Base-by-base conservation (phyloP, 2,888 invertebrate genomes). In the Metellina segmentata region DNA sequence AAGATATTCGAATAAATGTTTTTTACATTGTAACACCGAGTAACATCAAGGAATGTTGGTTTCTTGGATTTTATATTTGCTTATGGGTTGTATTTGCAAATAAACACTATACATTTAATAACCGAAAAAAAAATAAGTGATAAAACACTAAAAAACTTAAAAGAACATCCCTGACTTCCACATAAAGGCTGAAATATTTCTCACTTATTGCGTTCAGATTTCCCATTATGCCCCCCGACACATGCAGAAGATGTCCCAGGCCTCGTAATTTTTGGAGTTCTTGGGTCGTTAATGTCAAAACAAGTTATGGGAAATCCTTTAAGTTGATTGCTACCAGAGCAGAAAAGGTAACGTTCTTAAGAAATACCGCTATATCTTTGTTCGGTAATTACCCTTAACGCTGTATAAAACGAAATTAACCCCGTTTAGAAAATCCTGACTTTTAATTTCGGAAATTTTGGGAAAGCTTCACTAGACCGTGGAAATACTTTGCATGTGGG, bases 321-420 rank as follows among this genome's bases (percentile, higher is more conserved):
- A 85, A 85, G 85, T 74, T 85, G 85, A 85, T 85, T 85, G 75
- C 85, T n/a, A 77, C 75, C 75, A 85, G 19, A 16, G 19, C n/a
- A 20, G 52, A 11, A 51, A 72, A 74, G 83, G 16, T n/a, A 77
- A 61, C n/a, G 19, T 53, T 53, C 49, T 52, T 16, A 7, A 13
- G 16, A 16, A 34, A 52, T 74, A 52, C 34, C 48, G 20, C 74
- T 72, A 51, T 83, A 85, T 85, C 85, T 85, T 71, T 53, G 53
- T 53, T 34, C 75, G 48, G 75, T 85, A 85, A 85, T 85, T 85
- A 77, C 77, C 75, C 69, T 61, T 85, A 85, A 19, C 61, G 75
- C 69, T 77, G 53, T 75, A 74, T 69, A 69, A 75, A 85, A 48
- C 19, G 69, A 69, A 48, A 77, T 85, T 77, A 75, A 77, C 34